A percentile compares a stretch with the other conserved stretches of the same genome.
These are phyloP conservation scores for Cremastobaeus sp. DNA, from an alignment of 2,888 invertebrate species.

Conservation along the genomic window DNA sequence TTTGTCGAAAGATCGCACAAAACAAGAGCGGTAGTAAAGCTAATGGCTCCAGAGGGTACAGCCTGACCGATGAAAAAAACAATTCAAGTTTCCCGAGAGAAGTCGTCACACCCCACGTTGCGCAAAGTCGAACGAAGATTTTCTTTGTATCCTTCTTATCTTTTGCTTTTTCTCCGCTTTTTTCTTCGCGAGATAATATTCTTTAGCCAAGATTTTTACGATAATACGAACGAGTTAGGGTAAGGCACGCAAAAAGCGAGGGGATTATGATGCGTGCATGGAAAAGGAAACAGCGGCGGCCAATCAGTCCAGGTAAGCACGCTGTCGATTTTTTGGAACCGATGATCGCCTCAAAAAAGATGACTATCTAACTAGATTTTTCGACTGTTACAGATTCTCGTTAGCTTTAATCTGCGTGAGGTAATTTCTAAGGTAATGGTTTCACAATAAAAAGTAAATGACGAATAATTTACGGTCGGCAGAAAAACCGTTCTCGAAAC, in stretches of 20 bases:
- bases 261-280: slow-evolving; percentile 5
- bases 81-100: slow-evolving; percentile 60
- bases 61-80: slow-evolving; percentile 63
- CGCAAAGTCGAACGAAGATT: slow-evolving; percentile 35
- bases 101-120: neutral
- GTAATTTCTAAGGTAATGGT: too few relatives aligned
- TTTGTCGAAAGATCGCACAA: slow-evolving; percentile 19
- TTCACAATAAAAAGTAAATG: slow-evolving; percentile 24
- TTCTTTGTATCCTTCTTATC: slow-evolving; percentile 39
- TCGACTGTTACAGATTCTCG: too few relatives aligned
- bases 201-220: slow-evolving; percentile 33
- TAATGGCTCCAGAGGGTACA: slow-evolving; percentile 67
- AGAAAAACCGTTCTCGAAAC: too few relatives aligned
- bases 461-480: slow-evolving; percentile 1
- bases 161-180: slow-evolving; percentile 27
- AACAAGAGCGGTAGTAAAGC: slow-evolving; percentile 27
- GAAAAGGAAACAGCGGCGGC: too few relatives aligned
- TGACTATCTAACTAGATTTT: too few relatives aligned
- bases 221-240: slow-evolving; percentile 39
- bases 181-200: slow-evolving; percentile 29
- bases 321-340: too few relatives aligned
- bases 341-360: neutral
- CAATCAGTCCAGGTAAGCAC: too few relatives aligned
- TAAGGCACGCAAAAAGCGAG: neutral
- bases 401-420: too few relatives aligned